phyloP scores from a whole-genome alignment of 1,140 invertebrate genomes.

The Leptinotarsa lineolata region DNA sequence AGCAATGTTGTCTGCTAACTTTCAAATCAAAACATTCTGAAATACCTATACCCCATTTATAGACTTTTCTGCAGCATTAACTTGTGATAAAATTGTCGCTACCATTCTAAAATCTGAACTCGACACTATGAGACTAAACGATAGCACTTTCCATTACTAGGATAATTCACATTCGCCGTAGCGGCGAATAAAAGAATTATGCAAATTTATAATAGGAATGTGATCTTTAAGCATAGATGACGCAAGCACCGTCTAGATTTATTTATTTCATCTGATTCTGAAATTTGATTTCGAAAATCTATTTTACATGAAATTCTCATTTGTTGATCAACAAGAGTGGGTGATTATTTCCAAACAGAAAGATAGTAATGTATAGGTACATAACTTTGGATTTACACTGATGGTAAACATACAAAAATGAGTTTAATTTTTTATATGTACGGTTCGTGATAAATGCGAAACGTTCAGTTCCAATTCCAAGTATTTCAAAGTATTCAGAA shows the following conservation, averaged over 20 bases:
- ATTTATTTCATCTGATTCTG: constrained; percentile 15
- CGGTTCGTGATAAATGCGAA: too few species aligned
- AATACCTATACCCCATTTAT: too few species aligned
- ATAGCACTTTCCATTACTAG: constrained; percentile 22
- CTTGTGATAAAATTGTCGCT: background rate
- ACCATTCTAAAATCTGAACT: constrained; percentile 1
- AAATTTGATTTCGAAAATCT: constrained; percentile 15
- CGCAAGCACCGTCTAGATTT: constrained; percentile 16
- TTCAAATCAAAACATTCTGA: too few species aligned
- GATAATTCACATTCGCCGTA: constrained; percentile 19
- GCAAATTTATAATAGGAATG: constrained; percentile 23
- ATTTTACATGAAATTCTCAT: background rate
- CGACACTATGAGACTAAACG: constrained; percentile 11
- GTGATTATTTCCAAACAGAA: too few species aligned
- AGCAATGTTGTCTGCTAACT: too few species aligned
- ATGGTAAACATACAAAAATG: too few species aligned
- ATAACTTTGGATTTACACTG: too few species aligned
- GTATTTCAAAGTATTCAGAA: too few species aligned
- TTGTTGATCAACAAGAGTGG: background rate
- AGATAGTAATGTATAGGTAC: too few species aligned
- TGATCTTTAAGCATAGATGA: constrained; percentile 24
- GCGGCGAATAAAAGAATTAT: constrained; percentile 28
- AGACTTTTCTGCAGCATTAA: too few species aligned
- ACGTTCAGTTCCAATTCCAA: too few species aligned
- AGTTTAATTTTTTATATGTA: too few species aligned